Evolutionary conservation across 2,888 invertebrate genomes (phyloP).

Genomic region (Idaea aversata): DNA sequence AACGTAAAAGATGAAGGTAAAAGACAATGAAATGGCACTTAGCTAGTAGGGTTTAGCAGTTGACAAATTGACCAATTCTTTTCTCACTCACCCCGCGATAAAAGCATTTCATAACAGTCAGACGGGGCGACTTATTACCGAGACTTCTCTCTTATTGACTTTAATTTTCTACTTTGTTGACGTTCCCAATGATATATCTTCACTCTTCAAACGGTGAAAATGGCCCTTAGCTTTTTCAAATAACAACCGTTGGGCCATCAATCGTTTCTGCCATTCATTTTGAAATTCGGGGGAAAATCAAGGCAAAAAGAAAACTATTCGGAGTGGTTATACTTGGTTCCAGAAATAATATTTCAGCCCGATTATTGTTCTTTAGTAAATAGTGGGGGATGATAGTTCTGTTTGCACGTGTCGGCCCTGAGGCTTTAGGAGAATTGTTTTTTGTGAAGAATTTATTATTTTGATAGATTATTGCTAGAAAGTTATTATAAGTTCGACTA

Average conservation of each 20-base stretch:
- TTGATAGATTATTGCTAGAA: not conserved
- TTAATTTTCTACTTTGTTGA: slow-evolving; percentile 79
- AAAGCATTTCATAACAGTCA: slow-evolving; percentile 62
- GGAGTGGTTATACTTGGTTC: slow-evolving; percentile 48
- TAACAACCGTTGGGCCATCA: slow-evolving; percentile 73
- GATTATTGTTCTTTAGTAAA: slow-evolving; percentile 78
- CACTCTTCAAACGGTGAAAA: slow-evolving; percentile 62
- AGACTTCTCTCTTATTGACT: slow-evolving; percentile 68
- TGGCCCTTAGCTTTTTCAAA: slow-evolving; percentile 77
- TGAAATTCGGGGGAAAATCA: slow-evolving; percentile 71
- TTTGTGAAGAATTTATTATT: not conserved
- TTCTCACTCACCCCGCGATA: slow-evolving; percentile 52
- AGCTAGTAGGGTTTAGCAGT: slow-evolving; percentile 52
- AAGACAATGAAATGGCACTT: slow-evolving; percentile 68
- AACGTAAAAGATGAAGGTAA: slow-evolving; percentile 41
- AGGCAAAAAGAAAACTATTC: slow-evolving; percentile 51
- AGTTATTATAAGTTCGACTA: not conserved
- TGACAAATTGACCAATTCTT: slow-evolving; percentile 75
- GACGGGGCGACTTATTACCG: slow-evolving; percentile 62
- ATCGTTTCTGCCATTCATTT: slow-evolving; percentile 74
- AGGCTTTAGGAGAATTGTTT: slow-evolving; percentile 23
- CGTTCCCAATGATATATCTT: slow-evolving; percentile 76
- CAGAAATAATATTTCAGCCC: slow-evolving; percentile 69
- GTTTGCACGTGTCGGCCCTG: slow-evolving; percentile 55
- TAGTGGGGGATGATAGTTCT: slow-evolving; percentile 63